Evolutionary conservation across 1,140 invertebrate species (phyloP).

Genomic region (Camponotus vicinus): DNA sequence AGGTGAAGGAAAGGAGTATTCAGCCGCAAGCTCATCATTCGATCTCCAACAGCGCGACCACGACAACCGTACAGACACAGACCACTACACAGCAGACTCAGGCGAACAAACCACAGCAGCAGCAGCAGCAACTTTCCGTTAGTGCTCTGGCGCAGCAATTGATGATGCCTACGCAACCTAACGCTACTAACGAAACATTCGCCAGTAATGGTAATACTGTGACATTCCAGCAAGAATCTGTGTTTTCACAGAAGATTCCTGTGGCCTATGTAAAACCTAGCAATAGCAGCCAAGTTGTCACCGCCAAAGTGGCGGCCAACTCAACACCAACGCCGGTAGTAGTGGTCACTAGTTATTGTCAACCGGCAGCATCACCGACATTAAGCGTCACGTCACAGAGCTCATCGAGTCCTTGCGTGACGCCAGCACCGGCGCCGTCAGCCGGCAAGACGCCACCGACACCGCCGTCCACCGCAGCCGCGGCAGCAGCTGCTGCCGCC

Average conservation of each 20-base stretch:
- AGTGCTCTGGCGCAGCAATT: slow-evolving; percentile 80
- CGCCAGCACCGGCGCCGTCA: slow-evolving; percentile 85
- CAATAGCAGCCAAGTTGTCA: slow-evolving; percentile 38
- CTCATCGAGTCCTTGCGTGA: slow-evolving; percentile 88
- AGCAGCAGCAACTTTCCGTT: slow-evolving; percentile 77
- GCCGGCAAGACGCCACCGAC: slow-evolving; percentile 81
- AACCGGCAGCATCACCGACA: slow-evolving; percentile 88
- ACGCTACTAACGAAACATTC: slow-evolving; percentile 73
- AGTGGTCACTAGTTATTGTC: slow-evolving; percentile 88
- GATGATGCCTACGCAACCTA: slow-evolving; percentile 81
- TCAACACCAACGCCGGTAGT: slow-evolving; percentile 87
- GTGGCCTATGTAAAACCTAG: slow-evolving; percentile 86
- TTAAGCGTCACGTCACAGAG: slow-evolving; percentile 88
- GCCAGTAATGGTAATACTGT: slow-evolving; percentile 78
- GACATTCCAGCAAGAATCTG: slow-evolving; percentile 80
- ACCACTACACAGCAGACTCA: slow-evolving; percentile 78
- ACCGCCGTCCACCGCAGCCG: slow-evolving; percentile 84
- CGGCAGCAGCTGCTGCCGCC: slow-evolving; percentile 82
- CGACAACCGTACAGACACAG: slow-evolving; percentile 82
- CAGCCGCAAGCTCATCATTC: slow-evolving; percentile 83
- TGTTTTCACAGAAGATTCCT: slow-evolving; percentile 83
- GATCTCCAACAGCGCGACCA: slow-evolving; percentile 59
- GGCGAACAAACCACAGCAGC: slow-evolving; percentile 73
- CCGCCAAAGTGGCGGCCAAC: slow-evolving; percentile 79
- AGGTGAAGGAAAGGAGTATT: slow-evolving; percentile 91